Conservation (phyloP, 2,113 vertebrate species). For the Eudyptes chrysolophus region DNA sequence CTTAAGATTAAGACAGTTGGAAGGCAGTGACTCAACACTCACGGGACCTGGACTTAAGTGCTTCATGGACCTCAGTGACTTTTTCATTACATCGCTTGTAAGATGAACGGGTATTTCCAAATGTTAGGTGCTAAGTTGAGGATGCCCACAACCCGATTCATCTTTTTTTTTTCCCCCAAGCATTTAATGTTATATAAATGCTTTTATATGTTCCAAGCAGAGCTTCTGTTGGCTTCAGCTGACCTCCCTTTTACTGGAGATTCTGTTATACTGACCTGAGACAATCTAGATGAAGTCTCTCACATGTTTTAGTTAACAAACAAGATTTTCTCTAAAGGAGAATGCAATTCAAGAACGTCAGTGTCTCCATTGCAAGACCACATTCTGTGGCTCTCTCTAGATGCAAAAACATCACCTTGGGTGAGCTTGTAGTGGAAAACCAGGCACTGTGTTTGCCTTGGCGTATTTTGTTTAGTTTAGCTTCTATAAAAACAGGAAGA, state of each 20-base stretch:
- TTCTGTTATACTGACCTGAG: not conserved
- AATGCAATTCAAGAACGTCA: not conserved
- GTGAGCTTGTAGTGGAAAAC: not conserved
- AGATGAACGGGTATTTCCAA: not conserved
- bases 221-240: not conserved
- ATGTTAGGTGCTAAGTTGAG: not conserved
- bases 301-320: not conserved
- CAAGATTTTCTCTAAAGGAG: not conserved
- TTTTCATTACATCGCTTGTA: not conserved
- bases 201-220: not conserved
- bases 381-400: not conserved
- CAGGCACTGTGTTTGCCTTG: not conserved
- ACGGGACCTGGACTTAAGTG: not conserved
- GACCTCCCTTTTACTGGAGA: not conserved
- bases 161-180: not conserved
- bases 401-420: not conserved
- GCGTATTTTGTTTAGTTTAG: not conserved
- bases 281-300: not conserved
- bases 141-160: not conserved
- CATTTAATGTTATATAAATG: not conserved
- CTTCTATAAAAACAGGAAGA: not conserved
- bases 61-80: not conserved
- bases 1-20: not conserved
- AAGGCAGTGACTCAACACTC: not conserved
- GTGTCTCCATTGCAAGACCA: not conserved